These are phyloP conservation scores for Pipistrellus pygmaeus DNA, from an alignment of 2,797 vertebrate species.

Conservation along the genomic window DNA sequence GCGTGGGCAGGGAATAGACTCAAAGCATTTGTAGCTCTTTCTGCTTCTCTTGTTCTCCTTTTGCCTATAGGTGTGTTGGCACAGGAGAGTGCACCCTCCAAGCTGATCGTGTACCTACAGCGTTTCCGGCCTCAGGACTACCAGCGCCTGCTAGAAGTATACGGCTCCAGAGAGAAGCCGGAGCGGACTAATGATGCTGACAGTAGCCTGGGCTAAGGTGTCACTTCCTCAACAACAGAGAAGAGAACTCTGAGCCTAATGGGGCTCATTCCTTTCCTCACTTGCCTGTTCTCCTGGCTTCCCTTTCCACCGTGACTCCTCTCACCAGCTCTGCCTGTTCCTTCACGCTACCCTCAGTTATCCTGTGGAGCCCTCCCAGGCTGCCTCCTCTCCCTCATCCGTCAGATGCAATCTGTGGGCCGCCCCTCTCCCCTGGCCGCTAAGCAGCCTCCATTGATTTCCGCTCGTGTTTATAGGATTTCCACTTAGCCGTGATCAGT, in stretches of 20 bases:
- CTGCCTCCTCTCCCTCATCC: conserved; percentile 74
- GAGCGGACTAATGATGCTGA: neutral
- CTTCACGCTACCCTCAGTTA: conserved; percentile 53
- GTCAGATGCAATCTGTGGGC: conserved; percentile 83
- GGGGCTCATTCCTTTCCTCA: neutral
- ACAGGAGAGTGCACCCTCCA: conserved; percentile 71
- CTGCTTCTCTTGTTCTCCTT: conserved; percentile 10
- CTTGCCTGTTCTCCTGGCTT: neutral
- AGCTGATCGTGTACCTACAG: conserved; percentile 79
- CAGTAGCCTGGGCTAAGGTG: conserved; percentile 6
- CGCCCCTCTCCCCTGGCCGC: conserved; percentile 83
- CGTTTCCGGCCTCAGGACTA: conserved; percentile 75
- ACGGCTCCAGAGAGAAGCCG: conserved; percentile 41
- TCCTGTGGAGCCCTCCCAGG: conserved; percentile 59
- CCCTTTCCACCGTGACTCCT: neutral
- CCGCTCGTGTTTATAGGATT: conserved; percentile 88
- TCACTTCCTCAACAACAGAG: neutral
- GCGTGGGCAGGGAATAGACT: conserved; percentile 7
- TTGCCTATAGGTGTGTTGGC: conserved; percentile 71
- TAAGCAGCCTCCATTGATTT: conserved; percentile 87
- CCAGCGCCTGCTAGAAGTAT: conserved; percentile 61
- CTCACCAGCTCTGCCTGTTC: neutral
- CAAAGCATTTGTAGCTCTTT: neutral
- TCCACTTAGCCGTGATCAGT: conserved; percentile 87
- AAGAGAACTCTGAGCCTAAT: neutral